These are phyloP conservation scores for Pangasius sanitwongsei DNA, from an alignment of 2,797 vertebrate genomes.

Conservation along the genomic window DNA sequence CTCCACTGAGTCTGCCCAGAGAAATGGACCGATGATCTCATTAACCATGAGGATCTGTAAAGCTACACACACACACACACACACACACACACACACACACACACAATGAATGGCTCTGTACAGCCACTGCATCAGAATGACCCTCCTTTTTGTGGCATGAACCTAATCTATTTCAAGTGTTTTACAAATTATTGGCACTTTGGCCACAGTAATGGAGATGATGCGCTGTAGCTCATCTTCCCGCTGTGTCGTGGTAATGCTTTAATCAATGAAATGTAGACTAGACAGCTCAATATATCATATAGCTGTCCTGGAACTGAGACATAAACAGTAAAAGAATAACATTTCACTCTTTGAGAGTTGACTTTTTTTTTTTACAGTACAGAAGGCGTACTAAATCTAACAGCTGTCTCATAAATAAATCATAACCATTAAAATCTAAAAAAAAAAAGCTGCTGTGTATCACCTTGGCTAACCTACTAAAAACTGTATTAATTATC, in stretches of 20 bases:
- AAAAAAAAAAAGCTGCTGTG: background rate
- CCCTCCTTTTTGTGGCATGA: conserved; percentile 27
- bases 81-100: conserved; percentile 35
- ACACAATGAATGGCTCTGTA: conserved; percentile 40
- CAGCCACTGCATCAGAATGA: conserved; percentile 26
- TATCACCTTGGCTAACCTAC: background rate
- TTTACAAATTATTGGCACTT: conserved; percentile 37
- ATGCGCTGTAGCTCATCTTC: conserved; percentile 12
- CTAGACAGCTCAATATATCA: conserved; percentile 23
- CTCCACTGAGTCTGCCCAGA: conserved; percentile 43
- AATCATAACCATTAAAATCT: background rate
- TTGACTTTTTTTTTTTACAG: background rate
- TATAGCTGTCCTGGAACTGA: conserved; percentile 13
- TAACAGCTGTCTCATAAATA: background rate
- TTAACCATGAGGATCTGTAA: conserved; percentile 49
- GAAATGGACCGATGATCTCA: conserved; percentile 56
- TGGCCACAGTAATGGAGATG: conserved; percentile 35
- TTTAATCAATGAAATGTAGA: conserved; percentile 38
- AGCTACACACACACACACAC: conserved; percentile 31
- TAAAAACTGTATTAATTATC: background rate
- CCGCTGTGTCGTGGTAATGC: conserved; percentile 13
- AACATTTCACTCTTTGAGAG: background rate
- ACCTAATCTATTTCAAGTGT: conserved; percentile 48
- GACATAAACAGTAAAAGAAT: background rate
- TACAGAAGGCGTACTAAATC: no score